Conservation (phyloP, 1,140 invertebrate genomes). For the Diuraphis noxia region DNA sequence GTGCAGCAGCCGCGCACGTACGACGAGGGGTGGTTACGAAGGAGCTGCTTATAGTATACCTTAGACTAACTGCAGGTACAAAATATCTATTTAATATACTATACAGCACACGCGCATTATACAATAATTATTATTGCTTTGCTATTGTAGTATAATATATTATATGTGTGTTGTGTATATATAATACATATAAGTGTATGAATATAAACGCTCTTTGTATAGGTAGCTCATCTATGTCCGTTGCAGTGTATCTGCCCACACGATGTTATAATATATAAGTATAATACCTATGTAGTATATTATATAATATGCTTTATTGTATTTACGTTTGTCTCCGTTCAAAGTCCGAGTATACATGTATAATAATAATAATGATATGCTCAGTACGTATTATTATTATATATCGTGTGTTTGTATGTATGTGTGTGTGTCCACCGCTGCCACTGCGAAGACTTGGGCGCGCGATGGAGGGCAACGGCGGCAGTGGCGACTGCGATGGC, state of each 20-base stretch:
- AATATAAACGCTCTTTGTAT: not conserved
- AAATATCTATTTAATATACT: not conserved
- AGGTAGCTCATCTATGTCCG: not conserved
- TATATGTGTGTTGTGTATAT: not conserved
- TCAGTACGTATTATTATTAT: not conserved
- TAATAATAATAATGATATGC: constrained; percentile 2
- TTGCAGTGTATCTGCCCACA: not conserved
- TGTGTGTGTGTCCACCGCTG: not conserved
- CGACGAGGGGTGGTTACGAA: not conserved
- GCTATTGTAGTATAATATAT: not conserved
- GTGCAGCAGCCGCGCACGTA: not conserved
- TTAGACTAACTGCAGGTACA: not conserved
- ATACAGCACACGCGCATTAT: not conserved
- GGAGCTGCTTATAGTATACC: no score
- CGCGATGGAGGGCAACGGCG: not conserved
- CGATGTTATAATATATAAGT: not conserved
- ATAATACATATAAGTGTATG: no score
- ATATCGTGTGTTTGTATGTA: not conserved
- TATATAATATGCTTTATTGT: not conserved
- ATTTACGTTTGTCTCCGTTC: not conserved
- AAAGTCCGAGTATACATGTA: not conserved
- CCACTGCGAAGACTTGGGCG: not conserved
- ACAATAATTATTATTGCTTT: not conserved
- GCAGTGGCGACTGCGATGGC: not conserved
- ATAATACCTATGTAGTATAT: not conserved